Evolutionary conservation across 2,797 vertebrate genomes (phyloP), one percentile per base, ranked within the genome.

Genomic region (Poecilia gillii): DNA sequence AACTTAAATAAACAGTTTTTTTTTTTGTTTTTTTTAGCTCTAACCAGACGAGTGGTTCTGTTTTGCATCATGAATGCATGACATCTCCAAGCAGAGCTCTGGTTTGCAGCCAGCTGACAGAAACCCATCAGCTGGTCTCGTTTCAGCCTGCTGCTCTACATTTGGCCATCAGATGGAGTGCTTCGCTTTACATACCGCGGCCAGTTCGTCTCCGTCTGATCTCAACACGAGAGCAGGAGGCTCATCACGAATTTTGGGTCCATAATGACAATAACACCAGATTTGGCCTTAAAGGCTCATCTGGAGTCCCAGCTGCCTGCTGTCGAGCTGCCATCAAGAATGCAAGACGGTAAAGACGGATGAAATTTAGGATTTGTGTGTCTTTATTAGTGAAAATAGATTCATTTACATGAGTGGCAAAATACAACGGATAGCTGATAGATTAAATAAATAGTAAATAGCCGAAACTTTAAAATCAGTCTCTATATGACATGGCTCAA

Each of bases 81-180:
- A 70, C 12, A 13, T 70, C 23, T 1, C 43, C 66, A 41, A 39
- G 23, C 1, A 71, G 18, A 41, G n/a, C 43, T 80, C 68, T 18
- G 62, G 57, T 6, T n/a, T n/a, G 23, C 49, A 47, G 47, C 14
- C 20, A 36, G 33, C 31, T 28, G 6, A 72, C 14, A 51, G 6
- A 62, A 16, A 39, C 16, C 33, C 25, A 53, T 62, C 36, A 25
- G 28, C 47, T 46, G 25, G n/a, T 20, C 3, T 41, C 20, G 18
- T 43, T 12, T 55, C 12, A 80, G 51, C 66, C 39, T 81, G 76
- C 47, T 74, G 7, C 75, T 81, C 33, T 84, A 11, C 46, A 18
- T 75, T 39, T 85, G 72, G 74, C 86, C 89, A 88, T 53, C 51
- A 85, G 86, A 83, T 84, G 84, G 84, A 79, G 85, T 41, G 16